Evolutionary conservation across 2,797 vertebrate genomes (phyloP).

Genomic region (Kryptopterus vitreolus): DNA sequence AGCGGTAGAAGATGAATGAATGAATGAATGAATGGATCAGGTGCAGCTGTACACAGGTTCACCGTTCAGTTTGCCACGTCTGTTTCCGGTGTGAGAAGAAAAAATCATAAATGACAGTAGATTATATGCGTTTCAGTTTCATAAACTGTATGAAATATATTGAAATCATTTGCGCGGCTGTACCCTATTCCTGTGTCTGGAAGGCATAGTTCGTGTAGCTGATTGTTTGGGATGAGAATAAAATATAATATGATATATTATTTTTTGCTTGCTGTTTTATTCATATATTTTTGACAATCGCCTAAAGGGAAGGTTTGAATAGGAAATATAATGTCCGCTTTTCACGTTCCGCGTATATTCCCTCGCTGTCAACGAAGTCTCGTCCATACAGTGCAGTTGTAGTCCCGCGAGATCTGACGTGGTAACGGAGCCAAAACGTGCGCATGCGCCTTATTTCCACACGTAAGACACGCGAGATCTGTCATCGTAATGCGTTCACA

Average conservation of each 20-base stretch:
- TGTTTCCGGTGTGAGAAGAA: conserved; percentile 51
- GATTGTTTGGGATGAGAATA: not conserved
- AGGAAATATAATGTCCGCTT: not conserved
- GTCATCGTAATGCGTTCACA: not conserved
- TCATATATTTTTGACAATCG: not conserved
- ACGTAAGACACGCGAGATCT: not conserved
- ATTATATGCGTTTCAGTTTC: not conserved
- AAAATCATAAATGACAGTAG: no score
- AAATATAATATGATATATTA: not conserved
- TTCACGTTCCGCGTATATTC: not conserved
- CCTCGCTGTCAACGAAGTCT: not conserved
- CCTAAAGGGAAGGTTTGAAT: not conserved
- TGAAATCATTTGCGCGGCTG: no score
- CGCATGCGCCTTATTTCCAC: not conserved
- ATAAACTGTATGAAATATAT: not conserved
- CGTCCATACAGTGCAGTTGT: no score
- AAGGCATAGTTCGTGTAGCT: not conserved
- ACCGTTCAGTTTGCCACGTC: conserved; percentile 56
- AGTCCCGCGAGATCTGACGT: not conserved
- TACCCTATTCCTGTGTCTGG: not conserved
- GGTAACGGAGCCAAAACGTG: not conserved
- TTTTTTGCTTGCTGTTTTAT: no score
- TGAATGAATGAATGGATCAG: no score
- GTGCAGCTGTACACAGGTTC: conserved; percentile 9
- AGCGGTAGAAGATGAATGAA: no score